These are phyloP conservation scores for Aleiodes leptofemur DNA, from an alignment of 2,888 invertebrate species.

Conservation along the genomic window DNA sequence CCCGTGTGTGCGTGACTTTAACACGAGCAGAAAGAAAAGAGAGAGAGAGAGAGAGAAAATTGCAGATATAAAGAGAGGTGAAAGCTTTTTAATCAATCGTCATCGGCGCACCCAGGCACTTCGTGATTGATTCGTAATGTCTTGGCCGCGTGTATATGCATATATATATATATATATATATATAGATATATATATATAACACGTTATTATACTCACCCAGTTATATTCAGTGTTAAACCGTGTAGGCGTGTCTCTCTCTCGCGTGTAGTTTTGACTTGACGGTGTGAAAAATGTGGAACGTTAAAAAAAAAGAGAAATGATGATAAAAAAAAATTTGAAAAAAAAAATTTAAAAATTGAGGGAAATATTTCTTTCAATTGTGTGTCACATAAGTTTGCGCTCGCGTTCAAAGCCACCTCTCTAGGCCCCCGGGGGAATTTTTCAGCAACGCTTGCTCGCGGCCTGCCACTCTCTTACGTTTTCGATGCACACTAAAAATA, in stretches of 20 bases:
- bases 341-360: neutral
- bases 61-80: conserved; percentile 28
- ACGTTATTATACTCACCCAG: conserved; percentile 42
- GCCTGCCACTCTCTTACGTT: conserved; percentile 46
- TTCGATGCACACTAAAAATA: conserved; percentile 50
- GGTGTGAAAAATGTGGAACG: conserved; percentile 15
- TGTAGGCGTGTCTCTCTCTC: conserved; percentile 41
- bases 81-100: conserved; percentile 33
- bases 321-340: neutral
- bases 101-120: conserved; percentile 30
- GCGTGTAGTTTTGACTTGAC: conserved; percentile 18
- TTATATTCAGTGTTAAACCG: conserved; percentile 35
- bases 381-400: conserved; percentile 42
- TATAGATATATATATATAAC: conserved; percentile 38
- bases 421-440: conserved; percentile 24
- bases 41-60: conserved; percentile 11
- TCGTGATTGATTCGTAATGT: conserved; percentile 8
- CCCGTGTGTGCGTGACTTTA: conserved; percentile 18
- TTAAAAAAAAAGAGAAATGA: conserved; percentile 3
- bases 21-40: no score
- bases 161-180: conserved; percentile 33
- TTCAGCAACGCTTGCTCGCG: conserved; percentile 27
- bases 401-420: conserved; percentile 38
- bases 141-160: conserved; percentile 25
- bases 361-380: conserved; percentile 35